Evolutionary conservation across 1,140 invertebrate genomes (phyloP), one percentile per base, ranked within the genome.

Genomic region (Linepithema humile): DNA sequence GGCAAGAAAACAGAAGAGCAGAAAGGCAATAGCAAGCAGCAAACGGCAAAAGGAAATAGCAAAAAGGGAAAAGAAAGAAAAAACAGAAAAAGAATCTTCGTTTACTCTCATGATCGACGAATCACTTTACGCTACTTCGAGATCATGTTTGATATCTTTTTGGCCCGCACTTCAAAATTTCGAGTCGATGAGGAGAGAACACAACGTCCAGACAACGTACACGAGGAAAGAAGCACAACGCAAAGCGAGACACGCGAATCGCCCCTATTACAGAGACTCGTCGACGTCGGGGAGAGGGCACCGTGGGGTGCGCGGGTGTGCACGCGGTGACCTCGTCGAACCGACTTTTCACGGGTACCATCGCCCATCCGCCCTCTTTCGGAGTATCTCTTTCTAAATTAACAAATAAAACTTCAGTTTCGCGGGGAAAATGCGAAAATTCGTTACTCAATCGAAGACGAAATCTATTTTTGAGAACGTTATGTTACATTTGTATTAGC

Each of bases 121-220:
- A 88, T 86, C 55, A 86, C n/a, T 89, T 90, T 86, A 89, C 85
- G 86, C 89, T 86, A 88, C 69, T 75, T 88, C 78, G n/a, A 90
- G 65, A 86, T 80, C 60, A 89, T 73, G 80, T 60, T 69, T 45
- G n/a, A 62, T 70, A 70, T 55, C 83, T 85, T 91, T 88, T 90
- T 88, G 90, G 75, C 88, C 86, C 85, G 70, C 62, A 80, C 40
- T 60, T 78, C 53, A 74, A 74, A 84, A 85, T 64, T 84, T 65
- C 43, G 29, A 73, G 23, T 59, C 59, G 78, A 74, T 60, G 35
- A 45, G 48, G 0, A 59, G 48, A 73, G 26, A 62, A 72, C 48
- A 60, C 43, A n/a, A n/a, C n/a, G 23, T 53, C 69, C 40, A 32
- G 15, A 55, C 72, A 38, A 26, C 45, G 43, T 20, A 77, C 48